Conservation (phyloP, 2,797 vertebrate species). For the Poecilia picta region DNA sequence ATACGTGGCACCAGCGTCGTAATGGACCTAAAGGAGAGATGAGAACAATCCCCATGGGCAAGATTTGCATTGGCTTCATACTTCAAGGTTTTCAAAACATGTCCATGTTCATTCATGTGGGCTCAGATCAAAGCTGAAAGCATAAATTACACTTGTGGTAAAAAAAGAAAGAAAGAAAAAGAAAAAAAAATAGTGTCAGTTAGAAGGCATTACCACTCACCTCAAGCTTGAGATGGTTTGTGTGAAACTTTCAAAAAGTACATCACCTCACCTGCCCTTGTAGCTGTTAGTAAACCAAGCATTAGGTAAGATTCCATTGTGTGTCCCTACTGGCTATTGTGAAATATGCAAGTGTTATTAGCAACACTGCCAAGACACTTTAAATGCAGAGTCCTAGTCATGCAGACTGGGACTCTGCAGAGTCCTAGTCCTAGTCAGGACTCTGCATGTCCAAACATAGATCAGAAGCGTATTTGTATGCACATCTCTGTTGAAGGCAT, state of each 20-base stretch:
- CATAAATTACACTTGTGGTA: slow-evolving; percentile 21
- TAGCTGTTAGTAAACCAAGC: background rate
- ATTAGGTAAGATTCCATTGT: background rate
- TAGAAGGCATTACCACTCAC: slow-evolving; percentile 13
- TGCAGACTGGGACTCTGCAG: too few relatives aligned
- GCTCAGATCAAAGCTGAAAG: background rate
- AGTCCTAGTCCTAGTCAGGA: too few relatives aligned
- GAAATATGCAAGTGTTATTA: slow-evolving; percentile 71
- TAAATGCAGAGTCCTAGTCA: slow-evolving; percentile 66
- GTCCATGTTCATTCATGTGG: background rate
- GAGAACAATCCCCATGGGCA: background rate
- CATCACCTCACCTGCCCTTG: slow-evolving; percentile 16
- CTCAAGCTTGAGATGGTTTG: slow-evolving; percentile 6
- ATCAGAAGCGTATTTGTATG: slow-evolving; percentile 22
- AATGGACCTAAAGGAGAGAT: background rate
- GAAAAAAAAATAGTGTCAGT: slow-evolving; percentile 3
- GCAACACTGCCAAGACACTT: slow-evolving; percentile 76
- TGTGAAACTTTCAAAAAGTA: background rate
- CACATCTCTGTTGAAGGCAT: background rate
- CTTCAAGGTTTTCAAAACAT: background rate
- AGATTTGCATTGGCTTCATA: background rate
- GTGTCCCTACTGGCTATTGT: background rate
- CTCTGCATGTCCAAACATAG: slow-evolving; percentile 57
- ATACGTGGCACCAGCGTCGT: too few relatives aligned
- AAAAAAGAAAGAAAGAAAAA: background rate